Evolutionary conservation across 2,888 invertebrate genomes (phyloP).

Genomic region (Polyommatus iphigenia): DNA sequence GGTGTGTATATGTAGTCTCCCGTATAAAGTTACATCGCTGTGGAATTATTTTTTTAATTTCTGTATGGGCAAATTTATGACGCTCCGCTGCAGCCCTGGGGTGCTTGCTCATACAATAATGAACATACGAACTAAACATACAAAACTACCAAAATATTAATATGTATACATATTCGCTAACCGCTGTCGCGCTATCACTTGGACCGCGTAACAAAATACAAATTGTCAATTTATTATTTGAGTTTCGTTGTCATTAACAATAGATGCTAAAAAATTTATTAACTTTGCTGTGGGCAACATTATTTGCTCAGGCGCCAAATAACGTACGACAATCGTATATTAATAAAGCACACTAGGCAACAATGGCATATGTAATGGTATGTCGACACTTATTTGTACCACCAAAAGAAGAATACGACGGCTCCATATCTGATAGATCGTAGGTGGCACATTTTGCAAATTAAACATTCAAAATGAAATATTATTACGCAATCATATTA

Average conservation of each 20-base stretch:
- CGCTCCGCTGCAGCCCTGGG: no score
- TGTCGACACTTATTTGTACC: slow-evolving; percentile 29
- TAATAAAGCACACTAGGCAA: slow-evolving; percentile 41
- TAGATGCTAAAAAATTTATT: slow-evolving; percentile 41
- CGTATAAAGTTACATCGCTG: no score
- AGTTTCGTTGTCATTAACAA: slow-evolving; percentile 44
- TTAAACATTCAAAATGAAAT: slow-evolving; percentile 31
- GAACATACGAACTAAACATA: no score
- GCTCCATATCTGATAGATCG: slow-evolving; percentile 9
- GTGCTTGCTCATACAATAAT: no score
- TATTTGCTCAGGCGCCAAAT: slow-evolving; percentile 37
- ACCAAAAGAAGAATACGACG: slow-evolving; percentile 12
- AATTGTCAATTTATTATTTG: slow-evolving; percentile 39
- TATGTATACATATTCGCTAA: slow-evolving; percentile 1
- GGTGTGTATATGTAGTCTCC: no score
- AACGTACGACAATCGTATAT: slow-evolving; percentile 32
- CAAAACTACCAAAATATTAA: not conserved
- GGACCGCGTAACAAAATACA: slow-evolving; percentile 28
- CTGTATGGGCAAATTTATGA: no score
- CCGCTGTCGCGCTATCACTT: slow-evolving; percentile 11
- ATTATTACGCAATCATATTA: not conserved
- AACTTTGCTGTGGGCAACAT: slow-evolving; percentile 35
- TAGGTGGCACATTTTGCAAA: slow-evolving; percentile 46
- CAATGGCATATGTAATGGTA: slow-evolving; percentile 25
- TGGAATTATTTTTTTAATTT: no score